Percentiles rank a stretch among this genome's conserved stretches.
phyloP scores from a whole-genome alignment of 2,888 invertebrate genomes.

The Drosophila vallismaia region DNA sequence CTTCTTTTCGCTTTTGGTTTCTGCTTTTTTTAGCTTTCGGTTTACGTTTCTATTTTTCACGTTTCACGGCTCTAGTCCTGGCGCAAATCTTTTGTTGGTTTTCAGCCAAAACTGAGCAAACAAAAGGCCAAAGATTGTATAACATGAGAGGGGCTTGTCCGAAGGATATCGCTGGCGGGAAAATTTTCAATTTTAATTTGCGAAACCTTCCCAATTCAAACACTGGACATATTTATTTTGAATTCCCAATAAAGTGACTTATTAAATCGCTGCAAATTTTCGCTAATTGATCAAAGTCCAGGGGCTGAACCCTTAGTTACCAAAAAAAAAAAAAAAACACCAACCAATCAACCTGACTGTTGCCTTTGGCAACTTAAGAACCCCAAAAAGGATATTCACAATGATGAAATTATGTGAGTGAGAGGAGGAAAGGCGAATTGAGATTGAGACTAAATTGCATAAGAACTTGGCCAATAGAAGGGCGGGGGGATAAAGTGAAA shows the following conservation, averaged over 20 bases:
- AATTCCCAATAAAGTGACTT: not conserved
- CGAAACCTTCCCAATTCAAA: not conserved
- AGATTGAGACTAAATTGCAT: slow-evolving; percentile 21
- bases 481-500: not conserved
- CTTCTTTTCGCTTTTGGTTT: slow-evolving; percentile 21
- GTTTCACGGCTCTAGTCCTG: slow-evolving; percentile 21
- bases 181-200: slow-evolving; percentile 6
- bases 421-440: not conserved
- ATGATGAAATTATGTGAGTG: slow-evolving; percentile 30
- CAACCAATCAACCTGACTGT: slow-evolving; percentile 22
- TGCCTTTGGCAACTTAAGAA: slow-evolving; percentile 42
- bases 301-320: slow-evolving; percentile 7
- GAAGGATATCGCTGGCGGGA: slow-evolving; percentile 1
- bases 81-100: slow-evolving; percentile 53
- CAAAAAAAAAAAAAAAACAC: not conserved
- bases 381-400: slow-evolving; percentile 44
- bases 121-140: slow-evolving; percentile 42
- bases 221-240: not conserved
- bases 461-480: slow-evolving; percentile 21
- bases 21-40: slow-evolving; percentile 22
- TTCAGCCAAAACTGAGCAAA: slow-evolving; percentile 23
- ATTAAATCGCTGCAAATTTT: not conserved
- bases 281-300: slow-evolving; percentile 14
- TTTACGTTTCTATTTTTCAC: slow-evolving; percentile 43
- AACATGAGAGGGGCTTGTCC: slow-evolving; percentile 39